Evolutionary conservation across 2,888 invertebrate species (phyloP).

Genomic region (Monoplex corrugatus): DNA sequence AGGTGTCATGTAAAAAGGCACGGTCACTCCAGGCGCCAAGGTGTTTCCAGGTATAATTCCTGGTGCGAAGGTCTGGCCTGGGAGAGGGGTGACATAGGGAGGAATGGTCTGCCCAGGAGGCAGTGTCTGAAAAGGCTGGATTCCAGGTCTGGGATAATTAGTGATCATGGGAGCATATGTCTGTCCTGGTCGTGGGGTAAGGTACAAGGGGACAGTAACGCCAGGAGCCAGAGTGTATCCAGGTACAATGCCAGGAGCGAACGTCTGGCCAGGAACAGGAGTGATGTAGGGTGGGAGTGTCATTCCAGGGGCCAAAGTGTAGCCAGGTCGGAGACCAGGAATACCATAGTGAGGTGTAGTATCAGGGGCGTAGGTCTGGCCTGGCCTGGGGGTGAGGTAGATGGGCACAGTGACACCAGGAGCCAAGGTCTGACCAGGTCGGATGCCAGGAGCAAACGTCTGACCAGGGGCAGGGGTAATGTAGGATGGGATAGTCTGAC

Average conservation of each 20-base stretch:
- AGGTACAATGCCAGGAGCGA: slow-evolving; percentile 57
- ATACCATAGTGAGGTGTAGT: slow-evolving; percentile 63
- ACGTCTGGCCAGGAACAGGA: slow-evolving; percentile 59
- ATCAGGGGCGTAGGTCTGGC: slow-evolving; percentile 57
- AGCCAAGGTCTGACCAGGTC: slow-evolving; percentile 59
- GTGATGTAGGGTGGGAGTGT: slow-evolving; percentile 57
- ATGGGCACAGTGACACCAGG: slow-evolving; percentile 59
- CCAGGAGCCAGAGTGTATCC: slow-evolving; percentile 61
- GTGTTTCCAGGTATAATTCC: slow-evolving; percentile 60
- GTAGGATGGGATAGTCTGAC: slow-evolving; percentile 59
- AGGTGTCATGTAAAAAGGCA: slow-evolving; percentile 57
- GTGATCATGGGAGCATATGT: slow-evolving; percentile 58
- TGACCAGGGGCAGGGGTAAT: slow-evolving; percentile 55
- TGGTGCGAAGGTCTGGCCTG: slow-evolving; percentile 64
- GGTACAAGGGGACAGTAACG: slow-evolving; percentile 58
- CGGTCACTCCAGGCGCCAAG: slow-evolving; percentile 63
- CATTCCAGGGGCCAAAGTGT: slow-evolving; percentile 55
- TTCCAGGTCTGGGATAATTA: slow-evolving; percentile 39
- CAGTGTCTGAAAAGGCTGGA: slow-evolving; percentile 2
- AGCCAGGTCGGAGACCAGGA: slow-evolving; percentile 57
- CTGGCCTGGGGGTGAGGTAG: slow-evolving; percentile 61
- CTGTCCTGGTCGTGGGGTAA: slow-evolving; percentile 64
- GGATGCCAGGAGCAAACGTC: slow-evolving; percentile 49
- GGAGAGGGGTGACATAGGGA: slow-evolving; percentile 61
- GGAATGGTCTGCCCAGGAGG: slow-evolving; percentile 56